phyloP scores from a whole-genome alignment of 2,888 invertebrate species.

The Cryptus armator region DNA sequence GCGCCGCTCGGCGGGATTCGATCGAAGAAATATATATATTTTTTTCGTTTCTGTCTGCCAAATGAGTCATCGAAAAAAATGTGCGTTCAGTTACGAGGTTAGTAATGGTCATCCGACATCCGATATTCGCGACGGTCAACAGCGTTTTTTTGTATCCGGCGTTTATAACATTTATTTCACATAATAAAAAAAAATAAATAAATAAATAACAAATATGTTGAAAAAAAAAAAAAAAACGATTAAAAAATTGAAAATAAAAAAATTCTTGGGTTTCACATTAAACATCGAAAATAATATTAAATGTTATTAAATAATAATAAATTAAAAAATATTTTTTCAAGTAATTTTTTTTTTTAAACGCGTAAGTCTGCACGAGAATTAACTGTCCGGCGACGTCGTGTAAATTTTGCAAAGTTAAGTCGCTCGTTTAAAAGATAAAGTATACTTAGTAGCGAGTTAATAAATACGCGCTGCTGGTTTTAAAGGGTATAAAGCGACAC shows the following conservation, averaged over 20 bases:
- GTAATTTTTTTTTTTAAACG: no score
- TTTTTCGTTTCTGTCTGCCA: constrained; percentile 6
- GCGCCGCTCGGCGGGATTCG: constrained; percentile 13
- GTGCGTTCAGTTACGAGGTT: not conserved
- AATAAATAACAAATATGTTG: not conserved
- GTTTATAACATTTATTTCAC: not conserved
- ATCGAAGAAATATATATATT: constrained; percentile 29
- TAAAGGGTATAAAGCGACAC: no score
- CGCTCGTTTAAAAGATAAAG: no score
- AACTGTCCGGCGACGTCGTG: no score
- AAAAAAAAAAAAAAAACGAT: not conserved
- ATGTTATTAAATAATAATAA: no score
- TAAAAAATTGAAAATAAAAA: not conserved
- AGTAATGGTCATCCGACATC: not conserved
- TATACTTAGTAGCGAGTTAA: no score
- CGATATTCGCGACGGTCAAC: not conserved
- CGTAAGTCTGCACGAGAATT: no score
- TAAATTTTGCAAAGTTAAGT: no score
- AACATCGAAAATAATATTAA: no score
- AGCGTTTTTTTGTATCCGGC: not conserved
- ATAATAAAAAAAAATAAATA: not conserved
- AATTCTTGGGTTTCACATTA: no score
- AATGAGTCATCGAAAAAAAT: constrained; percentile 22
- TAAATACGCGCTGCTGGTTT: no score
- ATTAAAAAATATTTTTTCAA: no score